Evolutionary conservation across 2,113 vertebrate genomes (phyloP).

Genomic region (Colistium nudipinnis): DNA sequence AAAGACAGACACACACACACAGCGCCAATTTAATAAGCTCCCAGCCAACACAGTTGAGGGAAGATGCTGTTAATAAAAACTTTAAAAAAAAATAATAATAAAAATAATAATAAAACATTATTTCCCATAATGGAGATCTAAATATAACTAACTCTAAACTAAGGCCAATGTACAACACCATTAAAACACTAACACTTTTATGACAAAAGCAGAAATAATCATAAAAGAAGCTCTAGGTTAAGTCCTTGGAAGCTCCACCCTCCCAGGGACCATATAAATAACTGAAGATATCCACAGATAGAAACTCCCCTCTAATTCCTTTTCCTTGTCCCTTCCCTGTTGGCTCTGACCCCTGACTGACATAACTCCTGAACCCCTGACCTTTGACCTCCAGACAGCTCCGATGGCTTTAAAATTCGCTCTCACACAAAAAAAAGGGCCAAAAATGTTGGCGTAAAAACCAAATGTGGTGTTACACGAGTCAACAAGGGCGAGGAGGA

Average conservation of each 20-base stretch:
- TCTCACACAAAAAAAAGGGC: conserved; percentile 45
- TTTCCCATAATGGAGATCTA: background rate
- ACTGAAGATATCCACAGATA: conserved; percentile 57
- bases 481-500: conserved; percentile 48
- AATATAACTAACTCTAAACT: conserved; percentile 6
- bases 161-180: conserved; percentile 1
- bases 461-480: conserved; percentile 60
- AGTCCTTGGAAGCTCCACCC: conserved; percentile 5
- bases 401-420: conserved; percentile 41
- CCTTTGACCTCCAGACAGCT: conserved; percentile 56
- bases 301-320: conserved; percentile 31
- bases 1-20: conserved; percentile 10
- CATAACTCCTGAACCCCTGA: conserved; percentile 58
- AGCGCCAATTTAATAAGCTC: background rate
- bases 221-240: conserved; percentile 20
- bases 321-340: conserved; percentile 18
- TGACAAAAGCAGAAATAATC: background rate
- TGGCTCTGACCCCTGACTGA: conserved; percentile 49
- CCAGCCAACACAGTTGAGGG: background rate
- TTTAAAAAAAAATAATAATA: background rate
- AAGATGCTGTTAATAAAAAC: conserved; percentile 10
- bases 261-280: conserved; percentile 31
- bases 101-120: background rate
- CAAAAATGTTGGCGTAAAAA: conserved; percentile 36
- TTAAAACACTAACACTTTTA: conserved; percentile 28